Evolutionary conservation across 2,797 vertebrate species (phyloP), one percentile per base, ranked within the genome.

Genomic region (Lagocephalus sceleratus): DNA sequence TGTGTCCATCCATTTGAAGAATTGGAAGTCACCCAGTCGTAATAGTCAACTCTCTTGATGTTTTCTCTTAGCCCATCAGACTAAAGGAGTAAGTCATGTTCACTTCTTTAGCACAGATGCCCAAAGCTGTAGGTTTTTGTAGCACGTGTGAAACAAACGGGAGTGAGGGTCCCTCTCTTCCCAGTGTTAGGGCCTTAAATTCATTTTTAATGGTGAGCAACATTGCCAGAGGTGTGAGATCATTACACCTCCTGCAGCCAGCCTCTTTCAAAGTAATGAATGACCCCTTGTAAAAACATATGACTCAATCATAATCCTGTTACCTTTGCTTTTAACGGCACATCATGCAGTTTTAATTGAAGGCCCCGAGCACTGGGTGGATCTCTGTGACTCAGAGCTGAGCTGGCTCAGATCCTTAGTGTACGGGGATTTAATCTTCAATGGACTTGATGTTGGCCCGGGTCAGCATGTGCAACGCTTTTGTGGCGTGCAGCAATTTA

Each of bases 311-410:
- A 61, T 44, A 55, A 56, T 63, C 54, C 38, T 43, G 48, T 54
- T 52, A 61, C 44, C 12, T 56, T 14, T 38, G 29, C 52, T 57
- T 32, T 40, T 52, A 58, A 42, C 38, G 15, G 17, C 26, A 49
- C 29, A 63, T 54, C 45, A 12, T 66, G 46, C 51, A 61, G 32
- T 54, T 71, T 73, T 61, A 76, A 64, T 64, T 60, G 38, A 54
- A 48, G 16, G 61, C 73, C 64, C 10, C 15, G n/a, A 71, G 67
- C 67, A 22, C 40, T 38, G 26, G 20, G 29, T 43, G 53, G 19
- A 44, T 26, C 32, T 1, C 14, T 62, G 32, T 68, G 47, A 54
- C 23, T 47, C 22, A 50, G 43, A 60, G 5, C 11, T 10, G 39
- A 32, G 60, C 20, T 46, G 51, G 44, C 39, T 68, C 51, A 44